Conservation (phyloP, 2,113 vertebrate species). For the Polypterus bichir region DNA sequence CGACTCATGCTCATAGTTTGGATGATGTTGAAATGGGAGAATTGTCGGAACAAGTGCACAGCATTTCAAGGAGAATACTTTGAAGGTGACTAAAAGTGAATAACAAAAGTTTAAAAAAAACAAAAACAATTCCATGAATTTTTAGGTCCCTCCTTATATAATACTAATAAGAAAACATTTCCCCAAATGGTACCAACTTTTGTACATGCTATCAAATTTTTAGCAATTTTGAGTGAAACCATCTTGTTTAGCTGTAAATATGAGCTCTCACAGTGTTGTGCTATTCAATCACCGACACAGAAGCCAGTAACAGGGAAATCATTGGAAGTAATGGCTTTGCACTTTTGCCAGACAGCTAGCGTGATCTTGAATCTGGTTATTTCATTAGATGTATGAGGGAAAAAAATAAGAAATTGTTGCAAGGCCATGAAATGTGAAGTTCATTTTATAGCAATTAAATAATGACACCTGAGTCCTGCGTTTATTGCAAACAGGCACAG, state of each 20-base stretch:
- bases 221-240: conserved; percentile 1
- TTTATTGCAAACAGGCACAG: too few species aligned
- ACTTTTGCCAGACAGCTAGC: conserved; percentile 23
- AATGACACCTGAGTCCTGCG: conserved; percentile 7
- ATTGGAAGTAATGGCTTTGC: conserved; percentile 26
- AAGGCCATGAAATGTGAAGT: background rate
- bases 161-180: background rate
- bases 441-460: background rate
- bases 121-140: too few species aligned
- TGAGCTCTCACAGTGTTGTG: background rate
- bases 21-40: too few species aligned
- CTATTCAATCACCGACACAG: conserved; percentile 15
- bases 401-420: conserved; percentile 12
- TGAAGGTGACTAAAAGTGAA: too few species aligned
- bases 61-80: too few species aligned
- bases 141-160: background rate
- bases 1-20: too few species aligned
- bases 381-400: conserved; percentile 30
- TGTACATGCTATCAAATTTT: background rate
- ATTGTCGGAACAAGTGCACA: too few species aligned
- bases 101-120: too few species aligned
- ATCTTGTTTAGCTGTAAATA: background rate
- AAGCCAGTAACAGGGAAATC: conserved; percentile 3
- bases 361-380: conserved; percentile 31
- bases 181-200: background rate